Base-by-base conservation (phyloP, 2,888 invertebrate genomes). In the Omphaloscelis lunosa region DNA sequence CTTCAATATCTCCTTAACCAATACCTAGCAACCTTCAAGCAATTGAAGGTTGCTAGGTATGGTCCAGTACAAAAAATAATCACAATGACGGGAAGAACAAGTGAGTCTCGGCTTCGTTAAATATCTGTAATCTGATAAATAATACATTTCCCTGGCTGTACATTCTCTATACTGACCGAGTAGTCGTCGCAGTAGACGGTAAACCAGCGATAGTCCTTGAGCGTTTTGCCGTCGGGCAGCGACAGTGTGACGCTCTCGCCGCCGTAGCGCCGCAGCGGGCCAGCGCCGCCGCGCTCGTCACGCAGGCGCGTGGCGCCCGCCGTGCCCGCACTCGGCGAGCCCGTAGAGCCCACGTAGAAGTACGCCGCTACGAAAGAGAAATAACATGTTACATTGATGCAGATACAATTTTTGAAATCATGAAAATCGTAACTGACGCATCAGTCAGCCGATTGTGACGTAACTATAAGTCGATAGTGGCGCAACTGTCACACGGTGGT, bases 111-210 rank as follows among this genome's bases (percentile, higher is more conserved):
- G 45, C 15, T 45, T 15, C 0, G 45, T 45, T 45, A 15, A 15
- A 45, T 45, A 5, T 45, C 45, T 45, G 45, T 45, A 15, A 45
- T 23, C 23, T 23, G n/a, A n/a, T 56, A 56, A 56, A 56, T 56
- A 56, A 56, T 4, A 56, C 6, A 58, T 58, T 58, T 58, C 15
- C 27, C 27, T 27, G 27, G 15, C 12, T 58, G 6, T 23, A 41
- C 29, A 8, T 29, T 71, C 29, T 17, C 17, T 17, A 23, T 89
- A 97, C 98, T 97, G 91, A 99, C 99, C 76, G 98, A 97, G 91
- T 98, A 99, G 92, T 99, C 99, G 91, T 99, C 98, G 94, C 99
- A 99, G 98, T 99, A 99, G 58, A 99, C 98, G 20, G 98, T 98
- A 95, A 99, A 98, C 98, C 99, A 99, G 92, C 97, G 98, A 92